Evolutionary conservation across 1,140 invertebrate species (phyloP), one percentile per base, ranked within the genome.

Genomic region (Magallana angulata): DNA sequence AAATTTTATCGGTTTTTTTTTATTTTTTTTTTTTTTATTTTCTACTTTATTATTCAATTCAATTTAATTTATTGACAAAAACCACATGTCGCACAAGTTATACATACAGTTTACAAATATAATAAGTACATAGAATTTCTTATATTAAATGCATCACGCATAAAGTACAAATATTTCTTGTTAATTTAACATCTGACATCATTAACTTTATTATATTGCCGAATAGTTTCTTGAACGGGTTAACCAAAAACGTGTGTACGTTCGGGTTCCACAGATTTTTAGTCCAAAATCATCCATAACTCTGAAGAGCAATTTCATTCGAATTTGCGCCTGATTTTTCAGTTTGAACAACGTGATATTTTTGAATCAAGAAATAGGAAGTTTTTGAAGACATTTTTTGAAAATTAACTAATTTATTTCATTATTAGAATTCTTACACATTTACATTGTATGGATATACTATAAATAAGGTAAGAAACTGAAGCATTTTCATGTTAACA

Each of bases 341-440:
- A 76, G 68, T 76, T 76, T 76, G 24, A 76, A 76, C 68, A 76
- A 76, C 68, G 68, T 76, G 68, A 76, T 30, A 9, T 36, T 76
- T 76, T 76, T 30, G 68, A 76, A 76, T 76, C 68, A 76, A 18
- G 24, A 12, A 30, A 48, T 30, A 48, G 9, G 5, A 1, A 30
- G 36, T 11, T 76, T 76, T 36, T 48, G 36, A 76, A 48, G 68
- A 48, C 24, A 9, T 76, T 76, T 76, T 14, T 5, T 36, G 36
- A 30, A 30, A 76, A 30, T 30, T 30, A 12, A 4, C 8, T 76
- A 14, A 30, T 30, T 24, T 30, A 12, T 62, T 48, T 48, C 36
- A 48, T 48, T 4, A 48, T 2, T 48, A 48, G 36, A 48, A 48
- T 48, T 48, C 36, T 48, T 24, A 5, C 68, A 76, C 36, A 30